Conservation (phyloP, 2,888 invertebrate genomes). For the Idaea dimidiata region DNA sequence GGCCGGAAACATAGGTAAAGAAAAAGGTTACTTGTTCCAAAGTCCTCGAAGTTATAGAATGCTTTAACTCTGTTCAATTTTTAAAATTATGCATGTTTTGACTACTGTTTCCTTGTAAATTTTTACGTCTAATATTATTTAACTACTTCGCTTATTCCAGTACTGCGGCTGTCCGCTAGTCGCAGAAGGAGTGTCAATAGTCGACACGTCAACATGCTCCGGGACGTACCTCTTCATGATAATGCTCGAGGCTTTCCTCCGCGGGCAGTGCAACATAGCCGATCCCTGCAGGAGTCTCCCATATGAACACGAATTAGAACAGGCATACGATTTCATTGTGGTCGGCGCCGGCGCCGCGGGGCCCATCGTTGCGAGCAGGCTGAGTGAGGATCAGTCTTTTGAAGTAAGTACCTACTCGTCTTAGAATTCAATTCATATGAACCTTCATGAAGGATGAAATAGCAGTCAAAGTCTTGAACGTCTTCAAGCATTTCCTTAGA, state of each 20-base stretch:
- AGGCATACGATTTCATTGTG: slow-evolving; percentile 83
- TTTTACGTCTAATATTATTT: too few species aligned
- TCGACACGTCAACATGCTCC: slow-evolving; percentile 76
- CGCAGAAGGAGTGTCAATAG: slow-evolving; percentile 72
- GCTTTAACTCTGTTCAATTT: too few species aligned
- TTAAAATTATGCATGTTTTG: too few species aligned
- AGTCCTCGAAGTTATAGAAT: too few species aligned
- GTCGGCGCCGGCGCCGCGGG: slow-evolving; percentile 84
- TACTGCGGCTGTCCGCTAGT: slow-evolving; percentile 72
- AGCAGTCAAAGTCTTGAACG: not conserved
- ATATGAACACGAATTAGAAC: slow-evolving; percentile 52
- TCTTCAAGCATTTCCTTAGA: not conserved
- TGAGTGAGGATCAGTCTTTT: slow-evolving; percentile 69
- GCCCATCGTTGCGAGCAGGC: slow-evolving; percentile 81
- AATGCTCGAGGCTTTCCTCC: slow-evolving; percentile 79
- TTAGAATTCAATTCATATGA: not conserved
- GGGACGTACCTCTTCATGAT: slow-evolving; percentile 81
- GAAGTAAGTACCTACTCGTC: slow-evolving; percentile 14
- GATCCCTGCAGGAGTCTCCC: slow-evolving; percentile 78
- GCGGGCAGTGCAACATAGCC: slow-evolving; percentile 71
- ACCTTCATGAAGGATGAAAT: not conserved
- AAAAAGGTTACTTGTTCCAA: too few species aligned
- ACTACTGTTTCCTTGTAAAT: too few species aligned
- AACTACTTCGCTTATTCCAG: slow-evolving; percentile 27
- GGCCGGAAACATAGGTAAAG: too few species aligned